Base-by-base conservation (phyloP, 1,140 invertebrate genomes). In the Zaprionus camerounensis region DNA sequence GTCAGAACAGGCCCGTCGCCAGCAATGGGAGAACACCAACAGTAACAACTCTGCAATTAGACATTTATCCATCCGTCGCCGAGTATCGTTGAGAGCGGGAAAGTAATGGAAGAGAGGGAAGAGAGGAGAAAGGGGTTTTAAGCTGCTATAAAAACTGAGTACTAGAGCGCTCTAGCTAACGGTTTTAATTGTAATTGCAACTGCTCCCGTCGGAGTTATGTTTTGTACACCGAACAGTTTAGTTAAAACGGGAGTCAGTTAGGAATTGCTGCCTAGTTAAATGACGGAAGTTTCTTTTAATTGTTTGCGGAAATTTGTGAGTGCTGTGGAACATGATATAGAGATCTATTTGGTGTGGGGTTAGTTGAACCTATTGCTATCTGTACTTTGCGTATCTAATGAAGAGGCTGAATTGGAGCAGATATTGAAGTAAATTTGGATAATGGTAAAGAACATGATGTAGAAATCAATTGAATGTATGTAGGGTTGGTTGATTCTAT, bases 11-110 rank as follows among this genome's bases (percentile, higher is more conserved):
- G 9, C 31, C 31, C 31, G 31, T 34, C 31, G 31, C 9, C 9
- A 7, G 31, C 31, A 20, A 49, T 17, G 44, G 13, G 44, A 49
- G 17, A 7, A 22, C 44, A 20, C 7, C 51, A 46, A 17, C 26
- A 46, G 17, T n/a, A 62, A 41, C 28, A 22, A 58, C 51, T 53
- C 46, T 56, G 61, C 74, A 71, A 80, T 87, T 87, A 72, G 53
- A 79, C 67, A 69, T 51, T 68, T 55, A 74, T 64, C 66, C 49
- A 70, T 69, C 44, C 71, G 66, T 58, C 17, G 44, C 7, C 26
- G 24, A 46, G 41, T 6, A 3, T n/a, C n/a, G n/a, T 46, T 17
- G n/a, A 46, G 41, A 46, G 41, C n/a, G 17, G 41, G 4, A 6
- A 41, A 15, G 9, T 34, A n/a, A 15, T 15, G 38, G 6, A 6